A percentile compares a stretch with the other conserved stretches of the same genome.
phyloP scores from a whole-genome alignment of 2,113 vertebrate genomes.

The Daubentonia madagascariensis region DNA sequence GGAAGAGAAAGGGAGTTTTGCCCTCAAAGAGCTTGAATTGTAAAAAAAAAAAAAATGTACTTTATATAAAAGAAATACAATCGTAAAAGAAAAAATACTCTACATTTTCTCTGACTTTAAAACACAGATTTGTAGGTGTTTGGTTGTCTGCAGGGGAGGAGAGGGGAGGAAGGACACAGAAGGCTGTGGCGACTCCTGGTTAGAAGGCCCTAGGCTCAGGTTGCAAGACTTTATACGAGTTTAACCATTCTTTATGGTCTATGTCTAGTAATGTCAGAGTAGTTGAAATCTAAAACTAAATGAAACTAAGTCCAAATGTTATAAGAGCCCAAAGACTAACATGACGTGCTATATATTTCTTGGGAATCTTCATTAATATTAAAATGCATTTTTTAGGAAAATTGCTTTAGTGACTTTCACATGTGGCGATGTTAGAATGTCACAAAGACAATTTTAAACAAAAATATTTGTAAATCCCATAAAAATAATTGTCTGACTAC shows the following conservation, averaged over 20 bases:
- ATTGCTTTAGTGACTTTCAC: constrained; percentile 71
- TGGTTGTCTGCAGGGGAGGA: background rate
- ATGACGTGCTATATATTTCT: background rate
- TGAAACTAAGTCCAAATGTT: constrained; percentile 43
- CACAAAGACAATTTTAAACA: constrained; percentile 26
- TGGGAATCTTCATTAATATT: constrained; percentile 50
- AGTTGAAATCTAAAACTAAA: constrained; percentile 72
- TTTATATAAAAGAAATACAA: background rate
- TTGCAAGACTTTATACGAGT: background rate
- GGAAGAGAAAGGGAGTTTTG: background rate
- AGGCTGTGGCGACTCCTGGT: background rate
- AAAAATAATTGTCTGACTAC: background rate
- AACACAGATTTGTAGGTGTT: background rate
- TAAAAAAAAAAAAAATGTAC: background rate
- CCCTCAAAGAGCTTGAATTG: background rate
- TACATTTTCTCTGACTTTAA: background rate
- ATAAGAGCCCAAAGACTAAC: background rate
- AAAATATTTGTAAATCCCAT: constrained; percentile 54
- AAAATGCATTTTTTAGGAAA: constrained; percentile 63
- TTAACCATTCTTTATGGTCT: constrained; percentile 53
- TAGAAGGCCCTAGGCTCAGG: accelerated
- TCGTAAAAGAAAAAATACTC: background rate
- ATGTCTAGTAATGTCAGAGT: constrained; percentile 54
- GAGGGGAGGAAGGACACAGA: accelerated
- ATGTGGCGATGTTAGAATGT: constrained; percentile 51